Conservation (phyloP, 2,888 invertebrate species). For the Neoitamus cyanurus region DNA sequence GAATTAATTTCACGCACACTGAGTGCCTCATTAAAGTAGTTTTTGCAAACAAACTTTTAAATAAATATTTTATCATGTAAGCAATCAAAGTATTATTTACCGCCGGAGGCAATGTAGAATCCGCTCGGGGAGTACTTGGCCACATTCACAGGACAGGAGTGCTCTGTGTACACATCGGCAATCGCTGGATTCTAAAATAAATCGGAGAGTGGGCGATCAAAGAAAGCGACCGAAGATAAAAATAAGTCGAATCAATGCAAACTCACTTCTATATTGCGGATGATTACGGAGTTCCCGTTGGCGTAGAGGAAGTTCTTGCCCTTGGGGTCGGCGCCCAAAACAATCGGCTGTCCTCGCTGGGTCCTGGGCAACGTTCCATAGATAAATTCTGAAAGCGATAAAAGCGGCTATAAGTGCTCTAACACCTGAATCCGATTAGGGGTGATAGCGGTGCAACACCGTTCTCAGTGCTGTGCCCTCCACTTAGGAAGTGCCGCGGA, state of each 20-base stretch:
- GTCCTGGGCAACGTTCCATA: constrained; percentile 96
- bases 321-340: constrained; percentile 95
- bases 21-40: not conserved
- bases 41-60: constrained; percentile 3
- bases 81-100: constrained; percentile 68
- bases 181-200: constrained; percentile 84
- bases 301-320: constrained; percentile 97
- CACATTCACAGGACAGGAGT: constrained; percentile 93
- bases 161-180: constrained; percentile 96
- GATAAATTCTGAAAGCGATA: constrained; percentile 77
- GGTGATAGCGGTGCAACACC: not conserved
- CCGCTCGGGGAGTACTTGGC: constrained; percentile 99
- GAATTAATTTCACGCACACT: not conserved
- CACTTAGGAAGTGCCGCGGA: not conserved
- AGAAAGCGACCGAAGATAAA: not conserved
- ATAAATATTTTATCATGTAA: not conserved
- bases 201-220: constrained; percentile 34
- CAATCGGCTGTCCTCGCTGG: constrained; percentile 92
- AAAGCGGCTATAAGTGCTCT: not conserved
- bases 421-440: not conserved
- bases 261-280: constrained; percentile 90
- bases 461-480: not conserved
- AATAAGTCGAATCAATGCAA: not conserved
- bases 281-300: constrained; percentile 97
- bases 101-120: constrained; percentile 98